These are phyloP conservation scores for Mythimna loreyi DNA, from an alignment of 2,888 invertebrate species.

Conservation along the genomic window DNA sequence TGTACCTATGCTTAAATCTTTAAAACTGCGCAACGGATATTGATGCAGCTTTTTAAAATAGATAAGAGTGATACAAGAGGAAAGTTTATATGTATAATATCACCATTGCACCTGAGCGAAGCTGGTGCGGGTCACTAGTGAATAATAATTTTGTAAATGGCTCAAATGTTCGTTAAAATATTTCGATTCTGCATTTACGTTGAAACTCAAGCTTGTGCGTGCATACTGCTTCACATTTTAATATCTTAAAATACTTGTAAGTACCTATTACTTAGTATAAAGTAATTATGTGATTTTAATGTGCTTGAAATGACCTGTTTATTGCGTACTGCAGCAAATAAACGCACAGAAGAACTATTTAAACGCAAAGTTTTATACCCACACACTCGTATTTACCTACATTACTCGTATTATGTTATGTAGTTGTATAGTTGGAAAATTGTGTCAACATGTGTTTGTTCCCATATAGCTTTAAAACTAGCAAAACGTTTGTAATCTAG, in stretches of 20 bases:
- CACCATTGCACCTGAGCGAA: too few species aligned
- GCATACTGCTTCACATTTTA: neutral
- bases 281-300: neutral
- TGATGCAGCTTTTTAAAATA: too few species aligned
- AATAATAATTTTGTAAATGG: neutral
- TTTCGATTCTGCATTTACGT: neutral
- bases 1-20: too few species aligned
- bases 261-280: neutral
- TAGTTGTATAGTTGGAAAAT: slow-evolving; percentile 22
- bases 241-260: neutral
- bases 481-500: slow-evolving; percentile 17
- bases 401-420: neutral
- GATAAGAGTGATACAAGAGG: too few species aligned
- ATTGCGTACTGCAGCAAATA: neutral
- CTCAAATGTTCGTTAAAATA: neutral
- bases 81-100: too few species aligned
- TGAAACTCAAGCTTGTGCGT: neutral
- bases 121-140: too few species aligned
- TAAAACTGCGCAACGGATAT: too few species aligned
- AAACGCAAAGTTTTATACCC: neutral
- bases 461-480: slow-evolving; percentile 19
- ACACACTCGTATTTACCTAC: neutral
- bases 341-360: neutral
- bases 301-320: neutral
- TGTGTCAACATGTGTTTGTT: slow-evolving; percentile 30